phyloP scores from a whole-genome alignment of 2,888 invertebrate genomes.

The Catonia carolina region DNA sequence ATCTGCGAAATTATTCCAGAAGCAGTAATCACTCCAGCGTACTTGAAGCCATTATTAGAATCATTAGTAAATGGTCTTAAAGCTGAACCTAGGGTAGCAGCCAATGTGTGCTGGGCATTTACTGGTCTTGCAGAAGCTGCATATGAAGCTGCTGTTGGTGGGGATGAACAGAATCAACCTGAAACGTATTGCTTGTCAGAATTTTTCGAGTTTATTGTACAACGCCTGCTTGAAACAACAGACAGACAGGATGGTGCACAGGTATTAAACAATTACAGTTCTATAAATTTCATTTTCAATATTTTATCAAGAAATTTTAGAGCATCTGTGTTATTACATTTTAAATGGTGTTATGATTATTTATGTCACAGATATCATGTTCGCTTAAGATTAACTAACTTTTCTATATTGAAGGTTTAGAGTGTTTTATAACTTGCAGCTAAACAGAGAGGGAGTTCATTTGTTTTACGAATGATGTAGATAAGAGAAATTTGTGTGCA shows the following conservation, averaged over 20 bases:
- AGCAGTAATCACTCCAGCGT: slow-evolving; percentile 82
- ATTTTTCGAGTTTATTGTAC: slow-evolving; percentile 90
- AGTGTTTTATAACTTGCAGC: too few species aligned
- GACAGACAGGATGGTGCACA: slow-evolving; percentile 87
- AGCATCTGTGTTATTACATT: too few species aligned
- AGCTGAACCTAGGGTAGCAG: slow-evolving; percentile 92
- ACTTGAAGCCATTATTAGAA: slow-evolving; percentile 73
- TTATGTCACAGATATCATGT: too few species aligned
- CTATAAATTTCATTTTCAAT: too few species aligned
- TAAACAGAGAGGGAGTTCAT: too few species aligned
- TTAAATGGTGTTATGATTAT: too few species aligned
- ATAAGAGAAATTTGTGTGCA: too few species aligned
- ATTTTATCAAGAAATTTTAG: too few species aligned
- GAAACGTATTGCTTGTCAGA: slow-evolving; percentile 89
- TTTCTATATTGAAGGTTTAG: too few species aligned
- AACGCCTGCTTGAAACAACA: slow-evolving; percentile 85
- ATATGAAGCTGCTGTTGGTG: slow-evolving; percentile 71
- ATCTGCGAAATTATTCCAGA: slow-evolving; percentile 97
- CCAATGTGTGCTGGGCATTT: slow-evolving; percentile 99
- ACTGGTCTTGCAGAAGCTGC: slow-evolving; percentile 92
- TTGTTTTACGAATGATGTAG: too few species aligned
- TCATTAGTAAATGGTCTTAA: slow-evolving; percentile 78
- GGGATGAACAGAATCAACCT: slow-evolving; percentile 62
- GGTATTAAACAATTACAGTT: slow-evolving; percentile 34
- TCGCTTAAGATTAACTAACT: too few species aligned